Evolutionary conservation across 2,113 vertebrate species (phyloP), one percentile per base, ranked within the genome.

Genomic region (Nyctereutes procyonoides): DNA sequence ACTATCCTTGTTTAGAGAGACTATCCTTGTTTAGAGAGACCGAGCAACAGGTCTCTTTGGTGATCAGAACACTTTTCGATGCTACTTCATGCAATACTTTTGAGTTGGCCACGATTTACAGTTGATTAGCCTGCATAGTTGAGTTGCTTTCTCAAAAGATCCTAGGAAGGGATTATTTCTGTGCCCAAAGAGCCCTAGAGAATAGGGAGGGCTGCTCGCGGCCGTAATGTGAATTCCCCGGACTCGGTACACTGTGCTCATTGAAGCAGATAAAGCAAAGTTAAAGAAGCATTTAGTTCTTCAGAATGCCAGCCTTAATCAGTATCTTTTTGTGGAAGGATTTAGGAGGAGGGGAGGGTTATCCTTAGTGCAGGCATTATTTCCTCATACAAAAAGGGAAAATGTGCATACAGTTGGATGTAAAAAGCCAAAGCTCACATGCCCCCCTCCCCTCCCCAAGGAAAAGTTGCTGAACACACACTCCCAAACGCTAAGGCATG

Each of bases 241-340:
- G 98, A 63, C 98, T 97, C 85, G 81, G 94, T 97, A 98, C 95
- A 98, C 96, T 97, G 97, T 89, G 98, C 74, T 98, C 98, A 98
- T 6, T 97, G 98, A 98, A 97, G 98, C 98, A 98, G 96, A 98
- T 83, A 98, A 99, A 98, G 98, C 97, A 95, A 98, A 97, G 96
- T 98, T 98, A 98, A 98, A 99, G 98, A 81, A 98, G 97, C 98
- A 98, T 98, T 98, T 98, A 98, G 97, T 91, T 96, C 96, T 95
- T 97, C 98, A 98, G 98, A 96, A 97, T 92, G 94, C 96, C 97
- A 86, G 96, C 94, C 97, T 97, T 97, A 97, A 98, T 98, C 98
- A 97, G 96, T 95, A 97, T 98, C 98, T 98, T 97, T 81, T 5
- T 88, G 96, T 94, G 94, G 84, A 58, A 80, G 92, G 92, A 74